Base-by-base conservation (phyloP, 2,113 vertebrate species). In the Zosterops hypoxanthus region DNA sequence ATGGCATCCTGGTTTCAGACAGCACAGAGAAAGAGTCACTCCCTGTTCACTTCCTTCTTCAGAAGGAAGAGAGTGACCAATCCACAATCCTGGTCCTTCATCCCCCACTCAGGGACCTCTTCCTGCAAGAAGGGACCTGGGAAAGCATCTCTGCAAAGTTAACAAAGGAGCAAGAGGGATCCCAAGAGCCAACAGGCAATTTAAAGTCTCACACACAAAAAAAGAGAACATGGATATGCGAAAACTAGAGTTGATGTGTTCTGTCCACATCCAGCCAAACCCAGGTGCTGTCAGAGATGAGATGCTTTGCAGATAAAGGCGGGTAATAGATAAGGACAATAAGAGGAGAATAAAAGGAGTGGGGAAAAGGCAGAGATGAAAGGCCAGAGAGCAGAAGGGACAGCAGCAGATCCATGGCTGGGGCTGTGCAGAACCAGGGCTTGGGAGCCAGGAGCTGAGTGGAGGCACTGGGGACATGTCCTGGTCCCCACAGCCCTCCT, bases 241-340 rank as follows among this genome's bases (percentile, higher is more conserved):
- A 56, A 61, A 72, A 28, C 12, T 2, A 44, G 34, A 70, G 33
- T 25, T 69, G 78, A 36, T 76, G 14, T 65, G 82, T 73, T 88
- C 84, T 82, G 63, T 71, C 76, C 88, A 79, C 50, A 1, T 82
- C 71, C 76, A 83, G 71, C 31, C 52, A 78, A 96, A 87, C 33
- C 47, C 88, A 92, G 88, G 55, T 84, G 92, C 66, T 97, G 72
- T 53, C 82, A 92, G 82, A 93, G 94, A 96, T 95, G 29, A 92
- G 95, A 88, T 21, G 8, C 49, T 89, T 64, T 25, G 47, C 61
- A 95, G 93, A 95, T 90, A 59, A 95, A 93, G 75, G 39, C 53
- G 91, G 79, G 68, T 80, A 66, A 84, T 61, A 78, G 90, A 91
- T 93, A 95, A 96, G 71, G 53, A 85, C 69, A 92, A 11, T 50